These are phyloP conservation scores for Rousettus madagascariensis DNA, from an alignment of 2,797 vertebrate genomes.

Conservation along the genomic window DNA sequence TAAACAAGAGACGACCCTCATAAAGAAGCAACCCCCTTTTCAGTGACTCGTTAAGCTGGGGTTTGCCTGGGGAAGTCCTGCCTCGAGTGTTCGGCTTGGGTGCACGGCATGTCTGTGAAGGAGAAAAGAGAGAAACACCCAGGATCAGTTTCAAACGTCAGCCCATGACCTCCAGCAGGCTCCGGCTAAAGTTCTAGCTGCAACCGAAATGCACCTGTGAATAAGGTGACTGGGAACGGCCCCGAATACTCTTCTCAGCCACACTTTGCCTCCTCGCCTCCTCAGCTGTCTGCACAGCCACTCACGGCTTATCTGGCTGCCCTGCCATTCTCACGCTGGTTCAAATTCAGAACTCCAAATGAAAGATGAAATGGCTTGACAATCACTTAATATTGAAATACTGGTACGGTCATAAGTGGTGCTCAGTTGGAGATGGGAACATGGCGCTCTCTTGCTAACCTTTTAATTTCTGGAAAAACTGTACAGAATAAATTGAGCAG, in stretches of 20 bases:
- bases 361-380: constrained; percentile 82
- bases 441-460: constrained; percentile 76
- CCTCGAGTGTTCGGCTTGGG: constrained; percentile 22
- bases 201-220: constrained; percentile 77
- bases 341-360: constrained; percentile 84
- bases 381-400: constrained; percentile 84
- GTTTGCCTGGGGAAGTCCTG: constrained; percentile 73
- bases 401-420: constrained; percentile 77
- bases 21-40: constrained; percentile 64
- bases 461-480: constrained; percentile 84
- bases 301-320: constrained; percentile 78
- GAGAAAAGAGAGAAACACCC: constrained; percentile 50
- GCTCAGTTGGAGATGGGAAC: constrained; percentile 73
- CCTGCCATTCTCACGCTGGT: constrained; percentile 80
- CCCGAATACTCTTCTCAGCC: constrained; percentile 69
- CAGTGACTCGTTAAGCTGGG: constrained; percentile 60
- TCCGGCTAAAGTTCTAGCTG: constrained; percentile 78
- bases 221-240: constrained; percentile 79
- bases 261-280: constrained; percentile 69
- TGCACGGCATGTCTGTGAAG: constrained; percentile 24
- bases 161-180: constrained; percentile 73
- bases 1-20: constrained; percentile 69
- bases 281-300: constrained; percentile 76
- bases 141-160: constrained; percentile 64
- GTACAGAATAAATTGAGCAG: constrained; percentile 62